phyloP scores from a whole-genome alignment of 2,797 vertebrate genomes.

The Brotula barbata region DNA sequence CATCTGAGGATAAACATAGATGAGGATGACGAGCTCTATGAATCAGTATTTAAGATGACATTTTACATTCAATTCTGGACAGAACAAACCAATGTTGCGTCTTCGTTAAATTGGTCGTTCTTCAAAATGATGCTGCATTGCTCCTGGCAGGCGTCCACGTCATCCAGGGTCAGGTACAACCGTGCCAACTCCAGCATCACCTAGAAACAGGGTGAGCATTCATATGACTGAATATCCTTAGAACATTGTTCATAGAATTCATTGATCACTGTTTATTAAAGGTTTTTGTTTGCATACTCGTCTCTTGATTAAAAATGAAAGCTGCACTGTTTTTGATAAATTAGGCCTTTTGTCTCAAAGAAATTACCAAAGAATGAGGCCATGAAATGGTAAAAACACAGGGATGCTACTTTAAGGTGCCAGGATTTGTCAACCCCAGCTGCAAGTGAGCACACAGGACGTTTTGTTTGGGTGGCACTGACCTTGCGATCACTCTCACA shows the following conservation, averaged over 20 bases:
- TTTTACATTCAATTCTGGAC: neutral
- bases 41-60: neutral
- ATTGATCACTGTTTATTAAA: no score
- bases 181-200: conserved; percentile 94
- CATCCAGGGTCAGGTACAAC: conserved; percentile 90
- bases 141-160: conserved; percentile 87
- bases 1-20: conserved; percentile 80
- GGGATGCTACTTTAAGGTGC: conserved; percentile 41
- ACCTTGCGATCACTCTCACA: conserved; percentile 97
- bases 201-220: conserved; percentile 67
- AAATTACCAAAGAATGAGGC: conserved; percentile 29
- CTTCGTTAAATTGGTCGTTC: conserved; percentile 90
- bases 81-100: conserved; percentile 87
- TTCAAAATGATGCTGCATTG: conserved; percentile 91
- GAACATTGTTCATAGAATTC: conserved; percentile 18
- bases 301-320: neutral
- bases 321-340: neutral
- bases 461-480: conserved; percentile 78
- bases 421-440: conserved; percentile 69
- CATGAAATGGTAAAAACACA: conserved; percentile 28
- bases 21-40: conserved; percentile 6
- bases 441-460: conserved; percentile 76
- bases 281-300: neutral
- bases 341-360: conserved; percentile 2
- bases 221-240: conserved; percentile 11